Evolutionary conservation across 2,888 invertebrate genomes (phyloP), one percentile per base, ranked within the genome.

Genomic region (Eupithecia tripunctaria): DNA sequence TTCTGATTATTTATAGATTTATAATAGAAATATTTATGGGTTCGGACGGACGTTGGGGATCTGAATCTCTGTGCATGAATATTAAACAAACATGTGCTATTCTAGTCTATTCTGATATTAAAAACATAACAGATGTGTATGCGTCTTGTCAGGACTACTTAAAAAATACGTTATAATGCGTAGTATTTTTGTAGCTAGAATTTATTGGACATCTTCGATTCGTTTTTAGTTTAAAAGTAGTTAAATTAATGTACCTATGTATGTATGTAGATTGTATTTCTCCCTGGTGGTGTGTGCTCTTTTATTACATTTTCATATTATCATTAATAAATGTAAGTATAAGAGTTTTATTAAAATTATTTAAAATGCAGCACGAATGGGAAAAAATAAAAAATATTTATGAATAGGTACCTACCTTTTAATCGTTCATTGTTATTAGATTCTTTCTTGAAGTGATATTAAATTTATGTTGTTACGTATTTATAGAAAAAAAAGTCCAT

Each of bases 51-150:
- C 70, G 65, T 74, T 76, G 78, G 78, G 79, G 80, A 77, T 76
- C 51, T 60, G 75, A 83, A 85, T 85, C 86, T 85, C 82, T 75
- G 72, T 77, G 71, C 41, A 75, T 71, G 75, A 79, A 81, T 71
- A 69, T 71, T 78, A 78, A 76, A 72, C 73, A 73, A 78, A 76
- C 75, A 79, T 75, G 64, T 74, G 76, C 67, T 79, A 78, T 80
- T 82, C 85, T 84, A 84, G 85, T 83, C 82, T 77, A 73, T 78
- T 78, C 67, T 71, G 76, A 77, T 78, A 77, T 79, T 76, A 64
- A 73, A 60, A 69, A 51, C 60, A 36, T 62, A 15, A 65, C 43
- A 25, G 12, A 51, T 60, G 41, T 36, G 29, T 43, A 47, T 36
- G 21, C 18, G 68, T 70, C 29, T 36, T 38, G 63, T 64, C 63